Base-by-base conservation (phyloP, 2,113 vertebrate genomes). In the Sinocyclocheilus grahami region DNA sequence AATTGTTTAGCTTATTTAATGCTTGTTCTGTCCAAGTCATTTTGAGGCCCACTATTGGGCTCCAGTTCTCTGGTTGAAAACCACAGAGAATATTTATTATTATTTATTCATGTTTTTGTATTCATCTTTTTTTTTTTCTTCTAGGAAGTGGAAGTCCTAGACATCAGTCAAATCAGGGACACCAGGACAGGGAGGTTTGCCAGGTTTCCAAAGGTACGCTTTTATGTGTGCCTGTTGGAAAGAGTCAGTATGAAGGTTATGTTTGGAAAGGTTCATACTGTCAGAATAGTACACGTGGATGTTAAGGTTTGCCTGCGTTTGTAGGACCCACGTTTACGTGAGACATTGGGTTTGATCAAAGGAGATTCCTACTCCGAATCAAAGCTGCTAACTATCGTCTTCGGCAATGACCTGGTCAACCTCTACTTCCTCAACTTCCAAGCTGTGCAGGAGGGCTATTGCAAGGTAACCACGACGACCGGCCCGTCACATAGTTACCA, bases 121-220 rank as follows among this genome's bases (percentile, higher is more conserved):
- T 46, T 10, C 72, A 5, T 74, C 9, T 1, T 46, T 10, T 9
- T 10, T 16, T 78, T 89, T 63, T 87, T 75, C 6, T 87, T 86
- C 33, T 74, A 98, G 97, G 97, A 98, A 83, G 94, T 95, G 51
- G 97, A 97, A 89, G 92, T 94, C 46, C 87, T 98, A 88, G 97
- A 98, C 91, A 97, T 97, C 86, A 95, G 95, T 89, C 92, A 90
- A 69, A 97, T 98, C 92, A 94, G 96, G 88, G 97, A 98, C 93
- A 97, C 96, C 7, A 93, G 97, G 75, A 96, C 90, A 0, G 97
- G 96, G 77, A 96, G 96, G 42, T 97, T 94, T 9, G 96, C 96
- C 91, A 97, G 96, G 85, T 89, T 94, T 13, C 96, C 97, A 84
- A 98, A 97, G 96, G 97, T 97, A 84, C 14, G 22, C 53, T 6